Base-by-base conservation (phyloP, 1,140 invertebrate genomes). In the Eulimnadia texana region DNA sequence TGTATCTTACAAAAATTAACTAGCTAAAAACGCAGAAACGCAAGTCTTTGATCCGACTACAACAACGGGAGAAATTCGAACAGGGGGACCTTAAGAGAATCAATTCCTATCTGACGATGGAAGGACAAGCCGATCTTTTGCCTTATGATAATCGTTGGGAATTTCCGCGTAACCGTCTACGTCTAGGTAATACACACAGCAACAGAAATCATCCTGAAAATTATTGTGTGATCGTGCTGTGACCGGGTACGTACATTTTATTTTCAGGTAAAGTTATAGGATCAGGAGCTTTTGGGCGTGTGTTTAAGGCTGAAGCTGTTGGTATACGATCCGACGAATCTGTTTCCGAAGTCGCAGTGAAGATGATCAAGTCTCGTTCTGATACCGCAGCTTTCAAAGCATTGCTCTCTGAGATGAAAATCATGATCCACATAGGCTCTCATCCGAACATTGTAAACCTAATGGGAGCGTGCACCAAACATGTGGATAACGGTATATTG, bases 131-230 rank as follows among this genome's bases (percentile, higher is more conserved):
- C 0, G 88, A 92, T 64, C 74, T 92, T 22, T 73, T 97, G 47
- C 91, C 93, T 0, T 97, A 96, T 65, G 84, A 97, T 70, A 82
- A 83, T 60, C 84, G 83, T 68, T 96, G 85, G 78, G 92, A 96
- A 73, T 93, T 95, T 72, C 88, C 90, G 0, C 74, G 83, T 20
- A 86, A 92, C 56, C 83, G 84, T 72, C 74, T 96, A 1, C 83
- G 84, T 70, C 75, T 94, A 69, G 91, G 91, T 85, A 77, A 74
- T 67, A 47, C 74, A 67, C 33, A 42, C 6, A 16, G 6, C 2
- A 1, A 27, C 11, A 11, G 11, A 23, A 16, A 16, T 42, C 73
- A 67, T n/a, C 1, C 6, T 1, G 11, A 57, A 23, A 55, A 24
- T 33, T 20, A 47, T 20, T n/a, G 28, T 22, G 25, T 24, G 25